These are phyloP conservation scores for Caenorhabditis imperialis DNA, from an alignment of 2,888 invertebrate species.

Conservation along the genomic window DNA sequence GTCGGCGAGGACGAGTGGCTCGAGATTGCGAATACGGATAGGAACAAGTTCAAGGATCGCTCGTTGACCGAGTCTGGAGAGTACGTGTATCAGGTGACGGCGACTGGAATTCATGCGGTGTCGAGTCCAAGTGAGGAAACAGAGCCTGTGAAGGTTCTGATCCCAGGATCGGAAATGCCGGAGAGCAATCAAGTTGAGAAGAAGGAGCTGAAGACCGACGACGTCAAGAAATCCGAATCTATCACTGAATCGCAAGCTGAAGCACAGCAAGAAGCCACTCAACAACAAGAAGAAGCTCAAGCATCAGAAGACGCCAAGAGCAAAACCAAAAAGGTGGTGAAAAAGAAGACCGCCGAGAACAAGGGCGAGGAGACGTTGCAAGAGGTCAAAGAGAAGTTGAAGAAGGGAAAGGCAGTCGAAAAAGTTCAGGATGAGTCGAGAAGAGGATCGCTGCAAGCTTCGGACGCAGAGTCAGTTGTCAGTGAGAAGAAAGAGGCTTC, in stretches of 20 bases:
- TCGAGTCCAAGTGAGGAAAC: conserved; percentile 58
- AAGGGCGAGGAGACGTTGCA: conserved; percentile 48
- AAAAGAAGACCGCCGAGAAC: conserved; percentile 51
- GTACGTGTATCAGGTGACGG: conserved; percentile 69
- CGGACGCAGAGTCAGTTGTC: conserved; percentile 40
- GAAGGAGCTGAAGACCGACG: conserved; percentile 20
- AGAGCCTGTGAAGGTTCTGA: conserved; percentile 43
- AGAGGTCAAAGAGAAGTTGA: conserved; percentile 58
- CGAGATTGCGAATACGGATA: conserved; percentile 72
- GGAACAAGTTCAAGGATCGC: conserved; percentile 68
- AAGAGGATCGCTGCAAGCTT: conserved; percentile 50
- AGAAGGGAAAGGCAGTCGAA: conserved; percentile 55
- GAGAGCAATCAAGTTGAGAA: conserved; percentile 15
- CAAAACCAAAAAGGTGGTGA: conserved; percentile 49
- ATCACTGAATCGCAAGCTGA: conserved; percentile 12
- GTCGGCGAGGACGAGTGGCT: conserved; percentile 68
- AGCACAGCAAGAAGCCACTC: background rate
- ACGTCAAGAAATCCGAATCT: conserved; percentile 12
- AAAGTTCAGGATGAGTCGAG: conserved; percentile 55
- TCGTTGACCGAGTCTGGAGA: conserved; percentile 68
- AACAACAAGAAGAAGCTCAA: background rate
- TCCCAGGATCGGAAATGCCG: conserved; percentile 34
- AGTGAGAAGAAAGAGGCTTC: conserved; percentile 32
- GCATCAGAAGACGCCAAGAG: conserved; percentile 35
- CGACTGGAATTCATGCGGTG: conserved; percentile 58